Evolutionary conservation across 2,797 vertebrate genomes (phyloP), one percentile per base, ranked within the genome.

Genomic region (Aldrovandia affinis): DNA sequence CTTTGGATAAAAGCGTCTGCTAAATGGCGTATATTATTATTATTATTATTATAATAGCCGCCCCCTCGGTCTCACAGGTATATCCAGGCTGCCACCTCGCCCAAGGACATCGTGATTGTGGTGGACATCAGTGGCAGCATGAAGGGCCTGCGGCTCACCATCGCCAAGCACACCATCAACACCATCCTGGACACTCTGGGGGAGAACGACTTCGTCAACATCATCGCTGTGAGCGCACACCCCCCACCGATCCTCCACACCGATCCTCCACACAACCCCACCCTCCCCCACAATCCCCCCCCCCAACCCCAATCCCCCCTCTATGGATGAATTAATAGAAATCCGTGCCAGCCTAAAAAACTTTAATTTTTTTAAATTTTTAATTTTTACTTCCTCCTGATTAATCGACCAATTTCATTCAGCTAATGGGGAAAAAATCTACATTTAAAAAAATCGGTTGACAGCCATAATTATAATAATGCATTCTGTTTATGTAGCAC

Each of bases 121-220:
- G 95, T 99, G 88, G 98, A 99, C 0, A 93, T 97, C 77, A 99
- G 98, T 0, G 98, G 98, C 59, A 99, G 98, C 84, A 99, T 99
- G 98, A 99, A 99, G 91, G 98, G 98, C 3, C 93, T 98, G 61
- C 89, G 96, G 82, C 91, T 98, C 94, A 96, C 97, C 20, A 99
- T 99, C 20, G 98, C 98, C 91, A 99, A 98, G 88, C 97, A 98
- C 91, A 98, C 97, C 15, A 96, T 99, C 54, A 89, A 95, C 87
- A 98, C 98, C 39, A 97, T 99, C 87, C 83, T 99, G 89, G 97
- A 99, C 88, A 99, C 98, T 0, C 89, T 99, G 83, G 98, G 98
- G 39, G 98, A 99, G 90, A 99, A 99, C 0, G 98, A 99, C 92
- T 99, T 99, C 89, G 96, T 99, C 86, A 99, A 99, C 86, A 94